phyloP scores from a whole-genome alignment of 2,888 invertebrate genomes.

The Nudaria mundana region DNA sequence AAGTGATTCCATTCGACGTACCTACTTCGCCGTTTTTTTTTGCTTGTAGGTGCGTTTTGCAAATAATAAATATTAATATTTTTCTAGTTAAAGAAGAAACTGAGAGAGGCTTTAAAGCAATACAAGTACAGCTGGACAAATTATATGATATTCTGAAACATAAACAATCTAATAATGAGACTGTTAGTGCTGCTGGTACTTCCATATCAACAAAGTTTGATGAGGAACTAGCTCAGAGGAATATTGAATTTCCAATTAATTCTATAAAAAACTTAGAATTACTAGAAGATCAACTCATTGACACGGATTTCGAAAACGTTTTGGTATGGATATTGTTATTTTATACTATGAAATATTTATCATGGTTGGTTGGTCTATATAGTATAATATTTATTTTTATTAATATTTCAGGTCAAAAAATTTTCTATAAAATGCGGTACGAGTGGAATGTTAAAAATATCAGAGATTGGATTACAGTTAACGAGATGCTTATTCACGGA shows the following conservation, averaged over 20 bases:
- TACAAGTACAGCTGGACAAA: conserved; percentile 2
- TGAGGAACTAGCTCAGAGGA: conserved; percentile 1
- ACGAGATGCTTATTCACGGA: conserved; percentile 1
- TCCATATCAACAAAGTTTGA: neutral
- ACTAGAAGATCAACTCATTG: neutral
- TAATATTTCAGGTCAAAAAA: conserved; percentile 2
- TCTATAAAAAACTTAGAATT: neutral
- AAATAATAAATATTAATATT: too few species aligned
- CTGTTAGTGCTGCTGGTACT: too few species aligned
- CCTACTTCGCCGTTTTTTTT: too few species aligned
- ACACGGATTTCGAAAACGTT: conserved; percentile 1
- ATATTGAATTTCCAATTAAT: conserved; percentile 2
- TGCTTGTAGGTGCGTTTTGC: too few species aligned
- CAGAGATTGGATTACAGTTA: conserved; percentile 1
- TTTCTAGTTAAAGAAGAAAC: conserved; percentile 3
- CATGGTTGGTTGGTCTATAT: too few species aligned
- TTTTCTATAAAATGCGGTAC: neutral
- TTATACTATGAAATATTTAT: too few species aligned
- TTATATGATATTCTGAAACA: conserved; percentile 2
- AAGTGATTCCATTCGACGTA: too few species aligned
- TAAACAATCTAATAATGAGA: neutral
- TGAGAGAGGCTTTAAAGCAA: neutral
- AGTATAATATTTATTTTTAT: neutral
- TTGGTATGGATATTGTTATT: conserved; percentile 1
- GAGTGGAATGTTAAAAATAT: neutral